phyloP scores from a whole-genome alignment of 2,888 invertebrate species.

The Idaea biselata region DNA sequence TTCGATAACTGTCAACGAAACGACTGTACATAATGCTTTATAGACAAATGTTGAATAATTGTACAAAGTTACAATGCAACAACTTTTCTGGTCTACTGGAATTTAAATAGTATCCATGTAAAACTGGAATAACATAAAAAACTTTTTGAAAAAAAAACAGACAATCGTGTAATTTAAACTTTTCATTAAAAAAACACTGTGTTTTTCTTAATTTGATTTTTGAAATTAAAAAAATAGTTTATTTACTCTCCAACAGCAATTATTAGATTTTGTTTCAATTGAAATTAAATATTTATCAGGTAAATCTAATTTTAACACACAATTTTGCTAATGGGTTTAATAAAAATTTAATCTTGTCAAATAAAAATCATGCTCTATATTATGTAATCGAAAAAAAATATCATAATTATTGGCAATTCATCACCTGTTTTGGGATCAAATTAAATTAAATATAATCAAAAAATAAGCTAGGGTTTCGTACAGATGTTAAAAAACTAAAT shows the following conservation, averaged over 20 bases:
- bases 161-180: too few relatives aligned
- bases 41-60: constrained; percentile 37
- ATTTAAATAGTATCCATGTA: background rate
- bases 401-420: constrained; percentile 44
- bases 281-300: background rate
- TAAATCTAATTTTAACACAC: background rate
- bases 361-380: background rate
- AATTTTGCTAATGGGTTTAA: background rate
- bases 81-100: constrained; percentile 22
- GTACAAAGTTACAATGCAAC: constrained; percentile 29
- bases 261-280: background rate
- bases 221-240: background rate
- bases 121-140: too few relatives aligned
- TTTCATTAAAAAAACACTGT: background rate
- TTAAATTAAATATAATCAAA: constrained; percentile 39
- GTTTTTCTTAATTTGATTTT: background rate
- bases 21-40: constrained; percentile 30
- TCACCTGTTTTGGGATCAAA: constrained; percentile 73
- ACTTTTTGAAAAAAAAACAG: too few relatives aligned
- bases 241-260: background rate
- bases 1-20: constrained; percentile 23
- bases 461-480: constrained; percentile 21
- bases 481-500: constrained; percentile 16
- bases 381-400: constrained; percentile 27
- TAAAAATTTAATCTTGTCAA: background rate